phyloP scores from a whole-genome alignment of 2,113 vertebrate species.

The Phainopepla nitens region DNA sequence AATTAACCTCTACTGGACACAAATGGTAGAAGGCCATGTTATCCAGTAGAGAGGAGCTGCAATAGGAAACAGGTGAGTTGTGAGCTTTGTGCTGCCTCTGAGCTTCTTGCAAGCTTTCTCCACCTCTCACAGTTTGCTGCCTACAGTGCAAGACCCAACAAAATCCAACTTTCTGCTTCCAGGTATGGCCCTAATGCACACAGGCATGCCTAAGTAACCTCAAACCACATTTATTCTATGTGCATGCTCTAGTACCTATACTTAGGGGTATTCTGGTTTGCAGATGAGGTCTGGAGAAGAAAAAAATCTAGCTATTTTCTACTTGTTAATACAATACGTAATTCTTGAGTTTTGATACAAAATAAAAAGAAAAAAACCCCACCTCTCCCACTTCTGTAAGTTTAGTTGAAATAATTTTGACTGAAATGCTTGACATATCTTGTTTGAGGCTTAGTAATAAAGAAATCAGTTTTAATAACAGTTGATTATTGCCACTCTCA shows the following conservation, averaged over 20 bases:
- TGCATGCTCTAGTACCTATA: not conserved
- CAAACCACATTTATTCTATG: not conserved
- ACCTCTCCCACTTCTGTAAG: not conserved
- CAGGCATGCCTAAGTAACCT: not conserved
- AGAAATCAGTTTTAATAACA: not conserved
- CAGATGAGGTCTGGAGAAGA: fast-evolving
- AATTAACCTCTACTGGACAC: not conserved
- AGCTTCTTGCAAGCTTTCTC: not conserved
- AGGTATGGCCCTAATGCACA: not conserved
- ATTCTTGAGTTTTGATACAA: not conserved
- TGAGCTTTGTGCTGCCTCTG: not conserved
- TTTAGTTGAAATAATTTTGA: not conserved
- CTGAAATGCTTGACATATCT: not conserved
- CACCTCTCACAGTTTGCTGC: not conserved
- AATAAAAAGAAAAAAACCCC: not conserved
- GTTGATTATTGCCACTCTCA: not conserved
- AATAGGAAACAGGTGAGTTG: not conserved
- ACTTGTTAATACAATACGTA: not conserved
- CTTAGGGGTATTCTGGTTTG: not conserved
- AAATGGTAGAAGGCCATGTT: not conserved
- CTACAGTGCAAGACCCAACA: not conserved
- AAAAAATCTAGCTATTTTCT: not conserved
- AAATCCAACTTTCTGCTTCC: not conserved
- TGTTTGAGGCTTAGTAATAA: not conserved
- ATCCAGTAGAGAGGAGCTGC: not conserved